phyloP scores from a whole-genome alignment of 2,888 invertebrate species.

The Euspilapteryx auroguttella region DNA sequence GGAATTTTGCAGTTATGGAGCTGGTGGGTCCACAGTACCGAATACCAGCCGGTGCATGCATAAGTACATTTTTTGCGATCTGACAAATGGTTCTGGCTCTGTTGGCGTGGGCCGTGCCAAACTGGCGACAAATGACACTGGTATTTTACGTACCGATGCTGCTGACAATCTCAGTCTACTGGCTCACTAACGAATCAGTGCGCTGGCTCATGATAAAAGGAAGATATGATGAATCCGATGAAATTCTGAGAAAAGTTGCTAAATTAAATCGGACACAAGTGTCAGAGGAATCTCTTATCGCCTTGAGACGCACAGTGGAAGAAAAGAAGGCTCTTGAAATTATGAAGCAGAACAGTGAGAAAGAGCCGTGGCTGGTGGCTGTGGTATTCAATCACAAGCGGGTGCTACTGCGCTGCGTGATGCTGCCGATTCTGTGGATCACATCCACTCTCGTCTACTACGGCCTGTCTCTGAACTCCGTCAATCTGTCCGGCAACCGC shows the following conservation, averaged over 20 bases:
- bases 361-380: constrained; percentile 31
- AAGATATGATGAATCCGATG: constrained; percentile 65
- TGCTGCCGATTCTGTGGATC: constrained; percentile 63
- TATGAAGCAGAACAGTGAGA: too few species aligned
- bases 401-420: constrained; percentile 19
- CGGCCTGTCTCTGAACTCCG: constrained; percentile 67
- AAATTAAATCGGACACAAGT: constrained; percentile 60
- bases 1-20: constrained; percentile 67
- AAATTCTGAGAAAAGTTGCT: constrained; percentile 65
- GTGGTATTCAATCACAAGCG: constrained; percentile 13
- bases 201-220: constrained; percentile 78
- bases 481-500: constrained; percentile 64
- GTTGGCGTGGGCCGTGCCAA: constrained; percentile 68
- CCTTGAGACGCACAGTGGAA: constrained; percentile 31
- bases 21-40: constrained; percentile 75
- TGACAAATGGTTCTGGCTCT: constrained; percentile 74
- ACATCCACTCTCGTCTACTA: constrained; percentile 68
- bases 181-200: constrained; percentile 74
- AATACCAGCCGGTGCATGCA: constrained; percentile 72
- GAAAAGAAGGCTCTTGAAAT: constrained; percentile 23
- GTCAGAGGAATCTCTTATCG: constrained; percentile 52
- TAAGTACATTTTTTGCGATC: constrained; percentile 71
- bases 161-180: constrained; percentile 67
- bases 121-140: constrained; percentile 71
- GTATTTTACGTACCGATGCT: constrained; percentile 73